Base-by-base conservation (phyloP, 2,113 vertebrate species). In the Oryzias curvinotus region DNA sequence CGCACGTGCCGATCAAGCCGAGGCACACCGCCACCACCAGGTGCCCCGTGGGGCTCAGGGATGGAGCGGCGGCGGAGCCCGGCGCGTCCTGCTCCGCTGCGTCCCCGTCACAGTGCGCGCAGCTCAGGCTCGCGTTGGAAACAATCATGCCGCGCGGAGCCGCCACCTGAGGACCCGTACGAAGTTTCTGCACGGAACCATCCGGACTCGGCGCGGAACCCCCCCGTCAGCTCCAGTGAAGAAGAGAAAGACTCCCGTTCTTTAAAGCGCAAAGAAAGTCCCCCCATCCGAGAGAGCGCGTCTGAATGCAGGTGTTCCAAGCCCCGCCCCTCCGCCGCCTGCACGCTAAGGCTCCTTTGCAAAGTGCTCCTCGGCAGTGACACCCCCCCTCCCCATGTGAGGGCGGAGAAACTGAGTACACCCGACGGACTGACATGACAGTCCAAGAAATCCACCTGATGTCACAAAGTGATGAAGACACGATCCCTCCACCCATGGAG, bases 1-100 rank as follows among this genome's bases (percentile, higher is more conserved):
- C 93, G 44, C 91, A 68, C 51, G 85, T 85, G 59, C 92, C 92
- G 78, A 91, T 88, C 56, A 87, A 75, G 44, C 92, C 92, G 25
- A 92, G 91, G 76, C 87, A 93, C 77, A 91, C 87, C 1, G 92
- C 89, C 49, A 92, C 89, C 61, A 92, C 53, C 65, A 92, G 79
- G 85, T 94, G 91, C n/a, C 92, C 93, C 0, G 75, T 83, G 13
- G 90, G 88, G 21, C 67, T 89, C 52, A 91, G 79, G 49, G 75
- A 63, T 52, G 26, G 46, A 8, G 84, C 44, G 5, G 78, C 62
- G 3, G 78, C 47, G 21, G 80, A 73, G 14, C 55, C 74, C 57
- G 86, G 47, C 13, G 63, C 60, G 58, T 65, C 75, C 77, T 73
- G 74, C 65, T 65, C 52, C 42, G 41, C 62, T 57, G 21, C 81